Evolutionary conservation across 2,797 vertebrate species (phyloP), one percentile per base, ranked within the genome.

Genomic region (Otus scops): DNA sequence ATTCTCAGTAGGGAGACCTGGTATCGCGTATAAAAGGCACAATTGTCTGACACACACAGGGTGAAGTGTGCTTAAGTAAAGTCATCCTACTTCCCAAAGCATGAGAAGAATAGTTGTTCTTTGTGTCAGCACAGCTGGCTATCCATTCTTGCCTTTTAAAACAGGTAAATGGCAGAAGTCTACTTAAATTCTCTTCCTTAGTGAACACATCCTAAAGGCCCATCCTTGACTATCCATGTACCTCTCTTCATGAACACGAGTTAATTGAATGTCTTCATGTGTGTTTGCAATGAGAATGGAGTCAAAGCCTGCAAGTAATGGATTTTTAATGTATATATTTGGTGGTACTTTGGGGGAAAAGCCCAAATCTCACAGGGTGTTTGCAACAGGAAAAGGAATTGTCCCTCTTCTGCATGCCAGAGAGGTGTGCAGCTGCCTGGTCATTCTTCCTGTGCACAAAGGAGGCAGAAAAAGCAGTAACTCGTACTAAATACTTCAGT

Each of bases 231-330:
- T 65, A 4, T 48, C 69, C 32, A 7, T 2, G 1, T 67, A 4
- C 16, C 8, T 39, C 18, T 81, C 57, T 41, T 50, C 6, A 17
- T 4, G 9, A 82, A 9, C 14, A 5, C 0, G 3, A 13, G 38
- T 61, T 73, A 75, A 38, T 75, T 50, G 34, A 38, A 28, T 3
- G 5, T 48, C 32, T 76, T 64, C 18, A 4, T 0, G 0, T 0
- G 3, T 13, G 8, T 73, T 56, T 85, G 38, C 71, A 21, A 7
- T 36, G 38, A 45, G 38, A 74, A 48, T 11, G 28, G 38, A 28
- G 36, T n/a, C 63, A 54, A 57, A 87, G 24, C 59, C 65, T 82
- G 27, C 14, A 27, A 27, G 34, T 10, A 14, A 16, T 39, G 34
- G 21, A 11, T 19, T 85, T 83, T 63, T 54, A n/a, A 17, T 47